A percentile compares a stretch with the other conserved stretches of the same genome.
phyloP scores from a whole-genome alignment of 2,113 vertebrate genomes.

The Xerus inauris region DNA sequence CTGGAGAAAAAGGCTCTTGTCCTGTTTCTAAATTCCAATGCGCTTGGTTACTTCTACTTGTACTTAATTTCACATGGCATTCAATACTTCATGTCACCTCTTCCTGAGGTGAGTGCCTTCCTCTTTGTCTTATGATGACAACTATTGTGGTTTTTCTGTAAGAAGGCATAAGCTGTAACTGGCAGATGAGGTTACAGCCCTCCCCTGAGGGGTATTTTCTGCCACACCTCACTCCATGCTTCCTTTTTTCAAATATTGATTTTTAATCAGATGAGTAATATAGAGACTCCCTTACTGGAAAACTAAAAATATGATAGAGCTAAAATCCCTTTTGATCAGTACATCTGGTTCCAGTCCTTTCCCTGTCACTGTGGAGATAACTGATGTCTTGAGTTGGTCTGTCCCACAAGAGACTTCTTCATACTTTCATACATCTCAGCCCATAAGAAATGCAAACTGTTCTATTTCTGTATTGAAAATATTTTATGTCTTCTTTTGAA shows the following conservation, averaged over 20 bases:
- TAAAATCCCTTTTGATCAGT: background rate
- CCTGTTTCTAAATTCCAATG: background rate
- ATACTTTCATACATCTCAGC: background rate
- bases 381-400: background rate
- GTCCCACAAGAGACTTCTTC: background rate
- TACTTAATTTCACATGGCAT: background rate
- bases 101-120: background rate
- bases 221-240: background rate
- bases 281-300: background rate
- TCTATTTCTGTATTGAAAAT: background rate
- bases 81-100: background rate
- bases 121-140: background rate
- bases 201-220: background rate
- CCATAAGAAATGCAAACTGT: background rate
- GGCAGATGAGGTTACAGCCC: background rate
- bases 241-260: slow-evolving; percentile 9
- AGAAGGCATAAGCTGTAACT: background rate
- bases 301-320: background rate
- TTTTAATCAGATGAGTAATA: slow-evolving; percentile 43
- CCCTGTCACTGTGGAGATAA: background rate
- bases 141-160: background rate
- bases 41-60: background rate
- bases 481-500: background rate
- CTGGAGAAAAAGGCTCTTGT: background rate
- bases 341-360: background rate